phyloP scores from a whole-genome alignment of 2,113 vertebrate genomes.

The Shinisaurus crocodilurus region DNA sequence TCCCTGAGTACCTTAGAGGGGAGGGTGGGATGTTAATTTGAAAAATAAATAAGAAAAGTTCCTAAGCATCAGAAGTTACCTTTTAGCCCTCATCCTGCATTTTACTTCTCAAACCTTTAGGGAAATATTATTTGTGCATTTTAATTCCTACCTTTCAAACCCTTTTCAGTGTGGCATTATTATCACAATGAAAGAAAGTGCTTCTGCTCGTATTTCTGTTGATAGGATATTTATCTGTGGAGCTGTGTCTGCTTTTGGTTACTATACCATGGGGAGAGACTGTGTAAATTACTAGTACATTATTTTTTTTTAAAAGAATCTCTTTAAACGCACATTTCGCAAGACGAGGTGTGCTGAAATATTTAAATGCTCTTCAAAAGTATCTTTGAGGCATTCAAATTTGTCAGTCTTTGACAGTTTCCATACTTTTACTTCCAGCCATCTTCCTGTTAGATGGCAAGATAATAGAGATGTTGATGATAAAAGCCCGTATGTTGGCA shows the following conservation, averaged over 20 bases:
- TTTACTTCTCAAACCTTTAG: background rate
- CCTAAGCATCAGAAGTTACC: background rate
- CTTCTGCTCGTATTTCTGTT: background rate
- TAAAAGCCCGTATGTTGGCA: conserved; percentile 4
- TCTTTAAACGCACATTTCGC: background rate
- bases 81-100: background rate
- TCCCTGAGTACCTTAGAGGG: no score
- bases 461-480: conserved; percentile 28
- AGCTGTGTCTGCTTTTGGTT: background rate
- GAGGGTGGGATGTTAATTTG: background rate
- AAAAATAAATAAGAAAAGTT: background rate
- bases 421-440: background rate
- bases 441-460: background rate
- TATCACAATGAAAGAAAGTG: background rate
- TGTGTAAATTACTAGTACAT: background rate
- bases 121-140: background rate
- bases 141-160: background rate
- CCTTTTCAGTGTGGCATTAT: background rate
- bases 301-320: background rate
- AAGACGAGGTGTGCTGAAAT: background rate
- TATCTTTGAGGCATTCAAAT: background rate
- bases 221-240: background rate
- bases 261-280: background rate
- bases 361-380: conserved; percentile 31
- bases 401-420: conserved; percentile 15